Evolutionary conservation across 2,113 vertebrate genomes (phyloP), one percentile per base, ranked within the genome.

Genomic region (Dinomys branickii): DNA sequence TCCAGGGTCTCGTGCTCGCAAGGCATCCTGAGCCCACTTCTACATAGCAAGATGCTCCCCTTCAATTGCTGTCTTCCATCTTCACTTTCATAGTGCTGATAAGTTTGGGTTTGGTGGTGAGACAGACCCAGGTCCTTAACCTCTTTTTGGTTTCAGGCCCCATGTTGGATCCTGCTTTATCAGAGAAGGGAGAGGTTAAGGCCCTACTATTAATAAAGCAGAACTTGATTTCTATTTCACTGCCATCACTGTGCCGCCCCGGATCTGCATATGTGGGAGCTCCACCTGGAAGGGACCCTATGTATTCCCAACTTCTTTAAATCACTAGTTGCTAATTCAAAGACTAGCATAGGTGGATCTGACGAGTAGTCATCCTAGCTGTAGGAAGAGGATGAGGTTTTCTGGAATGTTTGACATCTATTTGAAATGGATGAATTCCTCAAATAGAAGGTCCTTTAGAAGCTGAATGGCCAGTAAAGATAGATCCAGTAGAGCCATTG

Each of bases 61-160:
- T 41, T 41, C n/a, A 33, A 71, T 8, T 87, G 41, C 41, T 44
- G 10, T 28, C 41, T 75, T 75, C 17, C 56, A 20, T 33, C 38
- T 75, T 83, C 77, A 35, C 38, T 95, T 91, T 47, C n/a, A 59
- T 54, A 22, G 33, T 78, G 26, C 54, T 77, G 91, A 38, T 82
- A 63, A 84, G 75, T 92, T 94, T 92, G 94, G 28, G 5, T n/a
- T 50, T 91, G 19, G 28, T 50, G 7, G 7, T 84, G 71, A 96
- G 61, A 35, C 61, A 77, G 47, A 61, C 35, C 65, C 14, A 67
- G 83, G 54, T 63, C 2, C 3, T 96, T 56, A 41, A 24, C 28
- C 35, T 41, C 75, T 63, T 61, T 82, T 86, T 84, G 28, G 63
- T 56, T 24, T 91, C 73, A 8, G 44, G 30, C 41, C 63, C 54